A percentile compares a stretch with the other conserved stretches of the same genome.
Evolutionary conservation across 1,140 invertebrate genomes (phyloP).

Genomic region (Tetragonula clypearis): DNA sequence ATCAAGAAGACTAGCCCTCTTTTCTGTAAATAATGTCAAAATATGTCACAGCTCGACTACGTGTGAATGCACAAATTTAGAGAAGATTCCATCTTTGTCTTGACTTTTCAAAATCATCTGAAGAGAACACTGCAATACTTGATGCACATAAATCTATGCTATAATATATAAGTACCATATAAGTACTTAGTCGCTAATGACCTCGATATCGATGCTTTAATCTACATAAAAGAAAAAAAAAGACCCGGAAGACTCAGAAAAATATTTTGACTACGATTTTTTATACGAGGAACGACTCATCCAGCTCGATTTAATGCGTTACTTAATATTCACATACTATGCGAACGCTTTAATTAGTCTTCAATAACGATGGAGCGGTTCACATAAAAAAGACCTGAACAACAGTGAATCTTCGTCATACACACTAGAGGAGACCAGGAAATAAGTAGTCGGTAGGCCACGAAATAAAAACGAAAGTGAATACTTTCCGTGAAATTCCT

Average conservation of each 20-base stretch:
- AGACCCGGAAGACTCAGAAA: neutral
- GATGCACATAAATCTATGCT: too few species aligned
- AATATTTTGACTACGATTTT: neutral
- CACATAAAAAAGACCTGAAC: neutral
- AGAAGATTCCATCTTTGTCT: too few species aligned
- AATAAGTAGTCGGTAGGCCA: neutral
- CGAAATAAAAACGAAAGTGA: constrained; percentile 11
- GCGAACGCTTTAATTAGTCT: constrained; percentile 33
- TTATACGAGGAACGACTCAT: neutral
- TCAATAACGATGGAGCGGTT: constrained; percentile 7
- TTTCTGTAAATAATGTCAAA: too few species aligned
- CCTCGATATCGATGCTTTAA: too few species aligned
- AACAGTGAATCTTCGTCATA: constrained; percentile 15
- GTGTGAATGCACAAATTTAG: too few species aligned
- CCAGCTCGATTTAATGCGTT: neutral
- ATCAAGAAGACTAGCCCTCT: too few species aligned
- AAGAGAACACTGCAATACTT: too few species aligned
- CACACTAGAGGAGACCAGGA: neutral
- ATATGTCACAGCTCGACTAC: too few species aligned
- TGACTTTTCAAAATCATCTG: too few species aligned
- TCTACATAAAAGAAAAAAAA: too few species aligned
- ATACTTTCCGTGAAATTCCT: constrained; percentile 13
- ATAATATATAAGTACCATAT: too few species aligned
- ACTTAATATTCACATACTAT: neutral
- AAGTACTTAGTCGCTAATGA: too few species aligned